These are phyloP conservation scores for Ctenomys sociabilis DNA, from an alignment of 2,113 vertebrate species.

Conservation along the genomic window DNA sequence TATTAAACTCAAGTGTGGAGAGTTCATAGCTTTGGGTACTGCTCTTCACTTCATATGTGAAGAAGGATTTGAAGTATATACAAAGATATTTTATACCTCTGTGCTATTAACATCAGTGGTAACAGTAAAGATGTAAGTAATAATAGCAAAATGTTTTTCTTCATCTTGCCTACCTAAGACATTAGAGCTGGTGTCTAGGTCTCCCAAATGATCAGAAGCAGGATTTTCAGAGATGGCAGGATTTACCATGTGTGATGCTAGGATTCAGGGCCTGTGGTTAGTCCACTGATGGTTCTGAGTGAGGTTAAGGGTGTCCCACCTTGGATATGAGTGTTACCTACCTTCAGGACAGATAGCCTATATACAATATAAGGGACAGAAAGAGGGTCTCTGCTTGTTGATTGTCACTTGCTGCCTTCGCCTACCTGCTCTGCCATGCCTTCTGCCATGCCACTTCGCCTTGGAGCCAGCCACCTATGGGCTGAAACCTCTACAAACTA, in stretches of 20 bases:
- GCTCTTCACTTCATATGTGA: not conserved
- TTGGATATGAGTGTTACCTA: not conserved
- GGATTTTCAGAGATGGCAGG: not conserved
- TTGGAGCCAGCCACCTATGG: not conserved
- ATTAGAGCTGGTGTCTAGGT: not conserved
- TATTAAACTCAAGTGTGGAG: constrained; percentile 22
- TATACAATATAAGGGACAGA: not conserved
- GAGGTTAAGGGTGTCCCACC: not conserved
- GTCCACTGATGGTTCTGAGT: no score
- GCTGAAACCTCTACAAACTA: not conserved
- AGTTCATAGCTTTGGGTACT: not conserved
- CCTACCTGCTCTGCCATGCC: not conserved
- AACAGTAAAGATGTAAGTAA: not conserved
- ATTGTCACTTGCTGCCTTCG: not conserved
- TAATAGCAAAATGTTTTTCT: constrained; percentile 14
- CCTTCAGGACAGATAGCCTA: not conserved
- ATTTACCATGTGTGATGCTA: not conserved
- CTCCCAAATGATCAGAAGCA: not conserved
- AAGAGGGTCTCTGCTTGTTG: not conserved
- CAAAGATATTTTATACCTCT: not conserved
- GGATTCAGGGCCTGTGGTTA: not conserved
- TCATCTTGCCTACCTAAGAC: not conserved
- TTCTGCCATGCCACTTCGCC: not conserved
- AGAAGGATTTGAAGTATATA: not conserved
- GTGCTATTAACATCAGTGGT: not conserved